These are phyloP conservation scores for Burhinus oedicnemus DNA, from an alignment of 2,113 vertebrate species.

Conservation along the genomic window DNA sequence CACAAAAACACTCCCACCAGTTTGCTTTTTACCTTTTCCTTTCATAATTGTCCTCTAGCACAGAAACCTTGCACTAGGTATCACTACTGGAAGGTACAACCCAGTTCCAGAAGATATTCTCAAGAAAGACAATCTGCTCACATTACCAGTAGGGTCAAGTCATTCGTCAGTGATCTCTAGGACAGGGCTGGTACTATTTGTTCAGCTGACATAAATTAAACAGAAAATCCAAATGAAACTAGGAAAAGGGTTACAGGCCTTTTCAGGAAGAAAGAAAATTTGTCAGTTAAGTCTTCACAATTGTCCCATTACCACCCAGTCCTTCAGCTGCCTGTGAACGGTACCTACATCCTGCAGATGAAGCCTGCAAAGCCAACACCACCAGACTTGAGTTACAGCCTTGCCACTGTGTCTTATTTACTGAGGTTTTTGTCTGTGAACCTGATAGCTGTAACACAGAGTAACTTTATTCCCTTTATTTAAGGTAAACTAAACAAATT, in stretches of 20 bases:
- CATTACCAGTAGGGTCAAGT: background rate
- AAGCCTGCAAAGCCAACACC: background rate
- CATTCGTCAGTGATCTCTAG: background rate
- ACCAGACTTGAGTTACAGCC: background rate
- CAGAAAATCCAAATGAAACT: background rate
- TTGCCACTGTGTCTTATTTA: background rate
- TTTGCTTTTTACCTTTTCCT: background rate
- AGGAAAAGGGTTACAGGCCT: background rate
- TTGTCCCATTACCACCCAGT: background rate
- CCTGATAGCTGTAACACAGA: background rate
- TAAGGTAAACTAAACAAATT: conserved; percentile 49
- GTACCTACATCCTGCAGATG: background rate
- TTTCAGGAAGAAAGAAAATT: background rate
- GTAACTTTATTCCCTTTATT: conserved; percentile 20
- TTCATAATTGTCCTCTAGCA: conserved; percentile 27
- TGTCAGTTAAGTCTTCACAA: background rate
- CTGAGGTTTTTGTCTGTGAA: background rate
- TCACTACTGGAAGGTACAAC: background rate
- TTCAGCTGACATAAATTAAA: background rate
- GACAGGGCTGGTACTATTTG: background rate
- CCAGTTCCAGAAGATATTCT: conserved; percentile 32
- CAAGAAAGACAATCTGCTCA: conserved; percentile 41
- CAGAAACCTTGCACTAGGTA: background rate
- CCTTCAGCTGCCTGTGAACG: background rate
- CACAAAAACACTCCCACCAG: background rate